Conservation (phyloP, 2,888 invertebrate species). For the Lasius fuliginosus region DNA sequence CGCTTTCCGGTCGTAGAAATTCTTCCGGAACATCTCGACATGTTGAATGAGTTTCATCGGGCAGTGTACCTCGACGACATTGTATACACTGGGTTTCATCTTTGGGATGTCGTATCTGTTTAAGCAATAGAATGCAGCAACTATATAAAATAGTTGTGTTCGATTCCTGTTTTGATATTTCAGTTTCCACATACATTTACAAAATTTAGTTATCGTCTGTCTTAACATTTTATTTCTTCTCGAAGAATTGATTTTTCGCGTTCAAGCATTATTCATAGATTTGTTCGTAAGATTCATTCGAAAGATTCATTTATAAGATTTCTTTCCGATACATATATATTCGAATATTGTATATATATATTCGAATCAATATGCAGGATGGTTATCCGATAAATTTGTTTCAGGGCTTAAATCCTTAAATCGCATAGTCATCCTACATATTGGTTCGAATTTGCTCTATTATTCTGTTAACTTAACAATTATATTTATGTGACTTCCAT, state of each 20-base stretch:
- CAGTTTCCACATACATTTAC: background rate
- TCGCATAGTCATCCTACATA: background rate
- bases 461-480: background rate
- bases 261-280: background rate
- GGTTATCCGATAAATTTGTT: background rate
- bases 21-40: conserved; percentile 94
- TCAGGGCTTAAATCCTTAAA: background rate
- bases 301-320: background rate
- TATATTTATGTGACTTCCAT: too few relatives aligned
- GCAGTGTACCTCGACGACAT: conserved; percentile 94
- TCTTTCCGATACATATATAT: too few relatives aligned
- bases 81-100: conserved; percentile 95
- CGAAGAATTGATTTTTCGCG: background rate
- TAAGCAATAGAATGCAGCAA: background rate
- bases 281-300: background rate
- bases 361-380: background rate
- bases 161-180: background rate
- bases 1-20: conserved; percentile 93
- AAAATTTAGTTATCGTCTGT: background rate
- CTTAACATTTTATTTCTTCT: background rate
- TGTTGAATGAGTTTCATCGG: conserved; percentile 91
- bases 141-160: background rate
- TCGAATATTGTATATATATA: too few relatives aligned
- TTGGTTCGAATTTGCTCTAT: background rate
- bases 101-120: conserved; percentile 92